Base-by-base conservation (phyloP, 2,888 invertebrate genomes). In the Cremastobaeus sp. region DNA sequence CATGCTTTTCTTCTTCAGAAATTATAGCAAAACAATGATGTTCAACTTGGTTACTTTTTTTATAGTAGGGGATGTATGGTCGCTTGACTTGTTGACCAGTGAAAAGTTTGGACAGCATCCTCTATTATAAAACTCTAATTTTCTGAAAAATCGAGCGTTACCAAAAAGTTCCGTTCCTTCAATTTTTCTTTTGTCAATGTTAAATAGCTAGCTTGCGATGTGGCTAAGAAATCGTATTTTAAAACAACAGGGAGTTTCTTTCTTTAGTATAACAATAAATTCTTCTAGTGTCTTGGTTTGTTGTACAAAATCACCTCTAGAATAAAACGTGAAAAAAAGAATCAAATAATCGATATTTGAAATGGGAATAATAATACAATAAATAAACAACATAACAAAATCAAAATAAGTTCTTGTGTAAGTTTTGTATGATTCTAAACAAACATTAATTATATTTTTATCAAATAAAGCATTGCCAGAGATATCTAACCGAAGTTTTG, bases 141-240 rank as follows among this genome's bases (percentile, higher is more conserved):
- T 12, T 30, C 30, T 21, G 43, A 3, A 20, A 43, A 43, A 25
- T 25, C 43, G 1, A 43, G 9, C 12, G 20, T 12, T 3, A 43
- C 43, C 14, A 43, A 25, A 21, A 43, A 43, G 4, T 25, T 30
- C 6, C 54, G 41, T n/a, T 39, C 30, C 1, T 41, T 18, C 14
- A 55, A 28, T 11, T 25, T 41, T 17, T 55, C 12, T 39, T 55
- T 55, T 0, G 30, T 6, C 8, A 12, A 5, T 9, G 17, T 41
- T 8, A 55, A 18, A n/a, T 55, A 39, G 41, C 3, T 14, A 41
- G 41, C 14, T 18, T 55, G 41, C n/a, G 41, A 39, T 9, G 0
- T 55, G 5, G 54, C 30, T 1, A 39, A 8, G 20, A 41, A 55
- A 17, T 55, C 39, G n/a, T 55, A 41, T 8, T 25, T 55, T 11